phyloP scores from a whole-genome alignment of 2,113 vertebrate species.

The Ictidomys tridecemlineatus region DNA sequence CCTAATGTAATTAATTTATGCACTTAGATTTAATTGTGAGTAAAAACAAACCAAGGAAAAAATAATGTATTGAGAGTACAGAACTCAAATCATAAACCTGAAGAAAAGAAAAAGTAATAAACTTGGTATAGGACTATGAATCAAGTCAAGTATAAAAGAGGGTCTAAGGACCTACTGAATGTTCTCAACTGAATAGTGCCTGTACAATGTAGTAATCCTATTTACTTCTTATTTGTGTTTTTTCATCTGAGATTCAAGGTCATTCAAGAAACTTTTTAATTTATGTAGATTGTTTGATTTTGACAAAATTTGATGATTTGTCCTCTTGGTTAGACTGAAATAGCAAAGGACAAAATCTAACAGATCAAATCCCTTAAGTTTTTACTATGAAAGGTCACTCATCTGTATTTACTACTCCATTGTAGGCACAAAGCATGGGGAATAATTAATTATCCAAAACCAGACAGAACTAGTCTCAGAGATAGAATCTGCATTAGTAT shows the following conservation, averaged over 20 bases:
- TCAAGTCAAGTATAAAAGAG: background rate
- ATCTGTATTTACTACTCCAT: background rate
- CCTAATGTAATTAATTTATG: background rate
- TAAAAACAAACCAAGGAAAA: background rate
- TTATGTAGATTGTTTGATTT: background rate
- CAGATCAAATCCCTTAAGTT: background rate
- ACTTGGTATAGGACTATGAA: background rate
- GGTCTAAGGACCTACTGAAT: background rate
- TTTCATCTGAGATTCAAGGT: background rate
- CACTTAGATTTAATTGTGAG: background rate
- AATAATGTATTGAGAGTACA: background rate
- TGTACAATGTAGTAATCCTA: background rate
- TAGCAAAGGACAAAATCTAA: background rate
- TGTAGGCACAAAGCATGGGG: background rate
- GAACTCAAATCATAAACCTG: background rate
- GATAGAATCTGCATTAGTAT: background rate
- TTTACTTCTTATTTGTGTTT: background rate
- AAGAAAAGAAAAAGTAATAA: background rate
- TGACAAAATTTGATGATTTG: background rate
- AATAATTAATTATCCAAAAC: background rate
- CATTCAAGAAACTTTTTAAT: background rate
- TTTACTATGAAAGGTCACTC: background rate
- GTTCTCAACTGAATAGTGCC: background rate
- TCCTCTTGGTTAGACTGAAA: background rate
- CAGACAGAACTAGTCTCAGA: background rate